Base-by-base conservation (phyloP, 2,888 invertebrate species). In the Yponomeuta malinellus region DNA sequence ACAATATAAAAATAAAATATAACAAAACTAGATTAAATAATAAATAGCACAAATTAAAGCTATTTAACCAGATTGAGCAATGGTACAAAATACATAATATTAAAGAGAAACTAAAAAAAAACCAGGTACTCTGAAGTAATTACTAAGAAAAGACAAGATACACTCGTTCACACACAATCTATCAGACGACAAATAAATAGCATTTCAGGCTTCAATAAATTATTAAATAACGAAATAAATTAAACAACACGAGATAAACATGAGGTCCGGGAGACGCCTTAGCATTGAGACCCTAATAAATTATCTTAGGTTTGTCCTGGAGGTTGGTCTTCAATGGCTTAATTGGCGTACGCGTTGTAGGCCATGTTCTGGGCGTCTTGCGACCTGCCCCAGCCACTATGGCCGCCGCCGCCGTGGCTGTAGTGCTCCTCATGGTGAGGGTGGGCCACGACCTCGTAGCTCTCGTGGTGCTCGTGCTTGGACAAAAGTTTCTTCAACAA, bases 401-500 rank as follows among this genome's bases (percentile, higher is more conserved):
- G 93, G 75, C 92, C 94, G 72, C 91, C 91, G 33, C 88, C 77
- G 72, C 92, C 93, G 73, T 93, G 84, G 84, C 92, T 88, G 85
- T 92, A 93, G 76, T 94, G 93, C 72, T 93, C 93, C 15, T 93
- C 92, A 73, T 94, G 94, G 77, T 95, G 95, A 70, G 95, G 95
- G 81, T 95, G 95, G 37, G 95, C 94, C 2, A 96, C 95, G 0
- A 96, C 96, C 79, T 97, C 97, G 82, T 96, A 96, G 80, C 95
- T 95, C 78, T 95, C 95, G 73, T 93, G 93, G 73, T 93, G 86
- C 10, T 93, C 94, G 73, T 94, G 92, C 83, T 96, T 96, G 69
- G 94, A 93, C 68, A 96, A 87, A 5, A 97, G 92, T 81, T 97
- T 97, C 88, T 93, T 93, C 74, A 93, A 83, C 1, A 92, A 88